phyloP scores from a whole-genome alignment of 1,140 invertebrate genomes.

The Brachionus plicatilis region DNA sequence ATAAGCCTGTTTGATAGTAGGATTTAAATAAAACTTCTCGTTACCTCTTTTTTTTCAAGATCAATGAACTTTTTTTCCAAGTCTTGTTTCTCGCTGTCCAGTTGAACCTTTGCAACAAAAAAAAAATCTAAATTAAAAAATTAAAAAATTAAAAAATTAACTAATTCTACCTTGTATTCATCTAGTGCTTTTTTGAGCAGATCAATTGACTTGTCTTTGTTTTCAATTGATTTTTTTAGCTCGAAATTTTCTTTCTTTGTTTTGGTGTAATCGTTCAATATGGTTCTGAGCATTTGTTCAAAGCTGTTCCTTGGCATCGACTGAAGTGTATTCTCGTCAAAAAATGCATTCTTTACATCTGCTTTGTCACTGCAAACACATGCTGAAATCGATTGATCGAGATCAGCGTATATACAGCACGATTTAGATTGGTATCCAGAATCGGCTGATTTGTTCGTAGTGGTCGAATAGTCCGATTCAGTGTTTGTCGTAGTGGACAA shows the following conservation, averaged over 20 bases:
- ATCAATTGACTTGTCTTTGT: slow-evolving; percentile 27
- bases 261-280: slow-evolving; percentile 2
- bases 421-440: slow-evolving; percentile 29
- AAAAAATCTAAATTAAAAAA: neutral
- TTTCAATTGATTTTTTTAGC: slow-evolving; percentile 4
- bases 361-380: neutral
- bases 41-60: slow-evolving; percentile 35
- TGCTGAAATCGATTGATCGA: neutral
- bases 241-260: slow-evolving; percentile 2
- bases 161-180: neutral
- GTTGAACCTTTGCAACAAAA: neutral
- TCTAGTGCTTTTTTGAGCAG: slow-evolving; percentile 6
- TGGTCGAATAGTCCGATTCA: slow-evolving; percentile 30
- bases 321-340: neutral
- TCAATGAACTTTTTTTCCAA: slow-evolving; percentile 20
- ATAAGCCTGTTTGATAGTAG: neutral
- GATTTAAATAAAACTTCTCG: neutral
- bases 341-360: neutral
- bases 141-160: neutral
- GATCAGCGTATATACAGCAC: slow-evolving; percentile 30
- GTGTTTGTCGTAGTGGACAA: neutral
- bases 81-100: neutral
- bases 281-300: slow-evolving; percentile 7
- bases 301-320: neutral
- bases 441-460: neutral